Conservation (phyloP, 2,888 invertebrate species). For the Dinocampus coccinellae region DNA sequence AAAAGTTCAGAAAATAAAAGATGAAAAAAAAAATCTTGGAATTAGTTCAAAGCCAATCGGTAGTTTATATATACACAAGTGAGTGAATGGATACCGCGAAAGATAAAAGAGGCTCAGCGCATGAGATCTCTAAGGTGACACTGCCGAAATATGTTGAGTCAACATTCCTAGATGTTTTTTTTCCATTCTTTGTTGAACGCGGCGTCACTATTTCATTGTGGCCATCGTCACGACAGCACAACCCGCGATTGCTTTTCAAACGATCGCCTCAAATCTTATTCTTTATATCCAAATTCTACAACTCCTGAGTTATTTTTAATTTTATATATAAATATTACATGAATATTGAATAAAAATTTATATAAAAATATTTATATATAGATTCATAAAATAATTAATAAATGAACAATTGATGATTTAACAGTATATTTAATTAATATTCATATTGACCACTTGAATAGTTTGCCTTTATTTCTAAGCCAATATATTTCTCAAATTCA, state of each 20-base stretch:
- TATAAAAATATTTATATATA: no score
- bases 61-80: constrained; percentile 21
- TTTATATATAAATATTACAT: constrained; percentile 4
- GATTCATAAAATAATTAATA: no score
- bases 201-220: constrained; percentile 62
- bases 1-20: background rate
- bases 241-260: constrained; percentile 1
- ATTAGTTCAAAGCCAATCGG: constrained; percentile 16
- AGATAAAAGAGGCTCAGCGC: constrained; percentile 32
- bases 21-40: background rate
- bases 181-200: constrained; percentile 64
- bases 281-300: constrained; percentile 9
- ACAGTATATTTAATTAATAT: background rate
- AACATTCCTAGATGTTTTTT: constrained; percentile 66
- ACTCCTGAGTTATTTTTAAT: constrained; percentile 23
- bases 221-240: constrained; percentile 35
- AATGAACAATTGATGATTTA: no score
- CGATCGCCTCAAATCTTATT: constrained; percentile 5
- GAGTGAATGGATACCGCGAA: constrained; percentile 3
- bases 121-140: constrained; percentile 60
- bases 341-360: no score
- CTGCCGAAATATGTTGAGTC: constrained; percentile 64
- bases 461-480: constrained; percentile 21
- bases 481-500: constrained; percentile 26
- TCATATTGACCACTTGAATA: background rate